phyloP scores from a whole-genome alignment of 2,113 vertebrate genomes.

The Chascanopsetta lugubris region DNA sequence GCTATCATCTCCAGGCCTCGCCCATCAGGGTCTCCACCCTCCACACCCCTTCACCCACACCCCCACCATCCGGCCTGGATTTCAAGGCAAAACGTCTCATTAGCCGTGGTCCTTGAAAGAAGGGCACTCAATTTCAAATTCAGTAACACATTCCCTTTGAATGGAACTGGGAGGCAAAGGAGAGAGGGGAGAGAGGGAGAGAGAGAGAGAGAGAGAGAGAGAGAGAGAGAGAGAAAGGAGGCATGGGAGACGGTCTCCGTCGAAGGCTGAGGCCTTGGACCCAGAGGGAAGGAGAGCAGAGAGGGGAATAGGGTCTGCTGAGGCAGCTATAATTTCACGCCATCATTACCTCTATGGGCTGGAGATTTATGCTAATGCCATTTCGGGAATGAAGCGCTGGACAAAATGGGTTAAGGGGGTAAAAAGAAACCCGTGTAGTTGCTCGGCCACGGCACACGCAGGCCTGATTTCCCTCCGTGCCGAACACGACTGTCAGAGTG shows the following conservation, averaged over 20 bases:
- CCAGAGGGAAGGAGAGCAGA: conserved; percentile 66
- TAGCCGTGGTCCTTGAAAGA: conserved; percentile 81
- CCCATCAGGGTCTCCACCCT: conserved; percentile 65
- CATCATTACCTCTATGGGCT: conserved; percentile 76
- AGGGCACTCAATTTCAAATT: conserved; percentile 79
- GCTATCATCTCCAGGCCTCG: conserved; percentile 71
- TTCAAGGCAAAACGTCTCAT: conserved; percentile 85
- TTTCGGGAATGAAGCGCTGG: conserved; percentile 66
- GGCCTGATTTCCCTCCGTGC: background rate
- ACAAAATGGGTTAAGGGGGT: conserved; percentile 70
- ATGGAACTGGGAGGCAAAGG: conserved; percentile 72
- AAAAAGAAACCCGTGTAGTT: conserved; percentile 50
- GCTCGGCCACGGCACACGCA: conserved; percentile 10
- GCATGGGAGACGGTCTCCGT: conserved; percentile 57
- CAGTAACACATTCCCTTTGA: conserved; percentile 85
- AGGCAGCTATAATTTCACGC: conserved; percentile 78
- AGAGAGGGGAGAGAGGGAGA: conserved; percentile 52
- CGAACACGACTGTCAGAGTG: conserved; percentile 23
- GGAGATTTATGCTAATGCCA: conserved; percentile 75
- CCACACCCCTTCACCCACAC: too few species aligned
- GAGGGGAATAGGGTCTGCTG: conserved; percentile 67
- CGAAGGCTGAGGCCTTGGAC: conserved; percentile 74
- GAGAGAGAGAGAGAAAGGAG: conserved; percentile 61
- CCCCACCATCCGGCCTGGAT: conserved; percentile 60
- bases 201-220: too few species aligned